Evolutionary conservation across 2,888 invertebrate species (phyloP).

Genomic region (Lysandra bellargus): DNA sequence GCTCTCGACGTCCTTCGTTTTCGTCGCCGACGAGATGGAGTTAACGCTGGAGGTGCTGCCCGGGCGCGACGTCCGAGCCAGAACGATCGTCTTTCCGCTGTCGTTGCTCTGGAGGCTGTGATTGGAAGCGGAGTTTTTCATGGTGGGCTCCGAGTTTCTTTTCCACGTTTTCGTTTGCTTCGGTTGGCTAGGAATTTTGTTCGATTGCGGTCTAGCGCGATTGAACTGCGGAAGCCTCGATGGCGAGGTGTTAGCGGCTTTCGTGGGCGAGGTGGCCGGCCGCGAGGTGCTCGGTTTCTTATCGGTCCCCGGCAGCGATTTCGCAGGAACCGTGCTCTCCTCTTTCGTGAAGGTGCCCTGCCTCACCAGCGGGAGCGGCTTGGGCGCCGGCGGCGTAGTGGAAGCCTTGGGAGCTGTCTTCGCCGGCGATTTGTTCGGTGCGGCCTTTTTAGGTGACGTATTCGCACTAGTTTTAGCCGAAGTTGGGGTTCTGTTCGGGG

Average conservation of each 20-base stretch:
- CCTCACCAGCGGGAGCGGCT: conserved; percentile 83
- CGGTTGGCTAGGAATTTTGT: conserved; percentile 49
- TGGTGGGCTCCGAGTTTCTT: conserved; percentile 52
- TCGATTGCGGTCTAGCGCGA: conserved; percentile 53
- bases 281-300: conserved; percentile 49
- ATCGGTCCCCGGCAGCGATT: conserved; percentile 62
- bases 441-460: conserved; percentile 66
- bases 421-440: conserved; percentile 57
- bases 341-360: conserved; percentile 97
- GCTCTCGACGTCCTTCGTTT: conserved; percentile 85
- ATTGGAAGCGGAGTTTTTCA: conserved; percentile 77
- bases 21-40: conserved; percentile 79
- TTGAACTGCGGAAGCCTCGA: conserved; percentile 67
- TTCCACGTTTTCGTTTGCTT: conserved; percentile 49
- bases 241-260: conserved; percentile 63
- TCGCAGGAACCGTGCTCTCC: conserved; percentile 76
- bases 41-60: conserved; percentile 82
- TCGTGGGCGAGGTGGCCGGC: conserved; percentile 50
- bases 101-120: conserved; percentile 80
- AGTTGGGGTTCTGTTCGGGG: conserved; percentile 53
- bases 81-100: conserved; percentile 68
- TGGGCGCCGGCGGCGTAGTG: conserved; percentile 54
- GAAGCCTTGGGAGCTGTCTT: conserved; percentile 56
- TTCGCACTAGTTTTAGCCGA: conserved; percentile 53
- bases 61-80: conserved; percentile 62